Evolutionary conservation across 2,888 invertebrate species (phyloP), one percentile per base, ranked within the genome.

Genomic region (Trissolcus brochymenae): DNA sequence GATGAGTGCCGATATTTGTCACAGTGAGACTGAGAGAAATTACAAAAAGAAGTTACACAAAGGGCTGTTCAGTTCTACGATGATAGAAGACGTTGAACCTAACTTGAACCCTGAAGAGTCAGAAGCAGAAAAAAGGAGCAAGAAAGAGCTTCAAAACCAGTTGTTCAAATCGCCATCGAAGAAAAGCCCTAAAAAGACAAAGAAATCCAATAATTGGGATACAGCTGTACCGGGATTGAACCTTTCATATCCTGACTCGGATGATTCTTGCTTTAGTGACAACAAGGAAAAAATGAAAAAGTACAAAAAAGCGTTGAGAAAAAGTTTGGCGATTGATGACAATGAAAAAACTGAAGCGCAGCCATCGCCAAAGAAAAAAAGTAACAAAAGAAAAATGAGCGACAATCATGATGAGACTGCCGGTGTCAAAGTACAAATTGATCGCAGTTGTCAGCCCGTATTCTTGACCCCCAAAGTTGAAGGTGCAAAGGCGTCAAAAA

Each of bases 191-290:
- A 14, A 46, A 14, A 46, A 46, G 14, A 4, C 4, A 7, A 46
- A 46, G 14, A 46, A 46, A 46, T 7, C 35, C 1, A 29, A 29
- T 7, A 29, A 29, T 29, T 7, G 6, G 7, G 35, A 35, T 35
- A 6, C 13, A 43, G 11, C 46, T 14, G 9, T 29, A 6, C 19
- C 40, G 17, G 7, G 9, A 35, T 6, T 25, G 25, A 11, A 7
- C 11, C 1, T 35, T 11, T 11, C 16, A 13, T 65, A 65, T 49
- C 65, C 65, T 2, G 65, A 65, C 17, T 14, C 65, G 9, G 65
- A 65, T 4, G 51, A 51, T 19, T 65, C 65, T 2, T 41, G n/a
- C 43, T 55, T 64, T 17, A 64, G 64, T 17, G 46, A 46, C 16
- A 16, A 11, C 17, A 55, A 55, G 16, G 55, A 41, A 16, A 65